Evolutionary conservation across 2,113 vertebrate genomes (phyloP), one percentile per base, ranked within the genome.

Genomic region (Pachycephala philippinensis): DNA sequence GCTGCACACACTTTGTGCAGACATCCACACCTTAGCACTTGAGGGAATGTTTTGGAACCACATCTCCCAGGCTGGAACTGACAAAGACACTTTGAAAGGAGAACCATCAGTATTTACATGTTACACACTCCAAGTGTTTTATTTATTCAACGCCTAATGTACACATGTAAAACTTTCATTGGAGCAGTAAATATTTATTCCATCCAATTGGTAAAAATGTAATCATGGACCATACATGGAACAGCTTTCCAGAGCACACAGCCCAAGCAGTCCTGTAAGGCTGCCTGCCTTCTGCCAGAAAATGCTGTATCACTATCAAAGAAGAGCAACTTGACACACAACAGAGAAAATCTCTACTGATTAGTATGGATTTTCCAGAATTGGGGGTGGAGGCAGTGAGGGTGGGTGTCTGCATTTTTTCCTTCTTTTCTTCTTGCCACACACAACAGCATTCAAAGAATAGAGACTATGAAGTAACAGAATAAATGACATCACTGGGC

Each of bases 151-250:
- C 0, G 3, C 33, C 33, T 80, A 50, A 83, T 9, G 17, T 37
- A 85, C n/a, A 7, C 23, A 93, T 35, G 68, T 65, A 84, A 91
- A 90, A 66, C 63, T 63, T 92, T 18, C 42, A 86, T 10, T 23
- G 50, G 71, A 86, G 44, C 35, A 61, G 44, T 95, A 95, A 95
- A 96, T 90, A 96, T 94, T 97, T 96, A 96, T 84, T 63, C 82
- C 47, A 77, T n/a, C 44, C 52, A 66, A 80, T 63, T 83, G 74
- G 71, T 63, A 93, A 91, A 91, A 97, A 91, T 64, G 85, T 83
- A 95, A 95, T 69, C 66, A 83, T 1, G 8, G 57, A 22, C 45
- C 63, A 54, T 54, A 88, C 49, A 90, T 40, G 68, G 74, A 90
- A 63, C 45, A 84, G 61, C 78, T 66, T 90, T 91, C 59, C 69